Conservation (phyloP, 35 echinoderm and acorn worm genomes). For the Lytechinus pictus region DNA sequence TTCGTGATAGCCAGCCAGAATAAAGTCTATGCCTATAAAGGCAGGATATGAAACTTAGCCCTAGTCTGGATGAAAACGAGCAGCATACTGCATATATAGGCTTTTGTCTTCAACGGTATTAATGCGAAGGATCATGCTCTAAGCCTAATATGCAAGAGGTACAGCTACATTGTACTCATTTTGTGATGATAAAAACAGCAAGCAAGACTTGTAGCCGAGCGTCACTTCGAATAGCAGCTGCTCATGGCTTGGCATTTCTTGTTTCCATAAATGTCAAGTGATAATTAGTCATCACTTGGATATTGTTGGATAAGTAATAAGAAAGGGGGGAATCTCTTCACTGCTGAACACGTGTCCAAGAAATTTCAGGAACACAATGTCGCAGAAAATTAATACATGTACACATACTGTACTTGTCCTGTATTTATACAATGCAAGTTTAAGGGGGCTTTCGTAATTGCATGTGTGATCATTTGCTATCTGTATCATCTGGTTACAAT, state of each 20-base stretch:
- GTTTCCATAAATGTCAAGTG: conserved; percentile 12
- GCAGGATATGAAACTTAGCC: too few relatives aligned
- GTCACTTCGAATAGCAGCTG: not conserved
- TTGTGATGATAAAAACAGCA: not conserved
- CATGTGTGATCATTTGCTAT: not conserved
- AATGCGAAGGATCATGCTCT: too few relatives aligned
- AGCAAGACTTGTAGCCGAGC: not conserved
- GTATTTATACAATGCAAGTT: too few relatives aligned
- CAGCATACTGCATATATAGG: too few relatives aligned
- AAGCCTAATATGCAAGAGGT: too few relatives aligned
- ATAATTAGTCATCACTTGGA: not conserved
- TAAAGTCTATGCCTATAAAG: too few relatives aligned
- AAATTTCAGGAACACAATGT: not conserved
- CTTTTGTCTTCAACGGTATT: too few relatives aligned
- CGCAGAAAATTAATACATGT: not conserved
- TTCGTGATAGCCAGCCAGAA: too few relatives aligned
- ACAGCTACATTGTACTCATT: too few relatives aligned
- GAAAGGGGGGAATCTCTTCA: not conserved
- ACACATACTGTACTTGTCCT: too few relatives aligned
- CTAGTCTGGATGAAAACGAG: too few relatives aligned
- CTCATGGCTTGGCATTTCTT: not conserved
- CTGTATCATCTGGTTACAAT: not conserved
- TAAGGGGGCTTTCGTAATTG: not conserved
- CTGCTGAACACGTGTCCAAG: not conserved
- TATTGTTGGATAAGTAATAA: not conserved